Base-by-base conservation (phyloP, 2,113 vertebrate genomes). In the Columba livia region DNA sequence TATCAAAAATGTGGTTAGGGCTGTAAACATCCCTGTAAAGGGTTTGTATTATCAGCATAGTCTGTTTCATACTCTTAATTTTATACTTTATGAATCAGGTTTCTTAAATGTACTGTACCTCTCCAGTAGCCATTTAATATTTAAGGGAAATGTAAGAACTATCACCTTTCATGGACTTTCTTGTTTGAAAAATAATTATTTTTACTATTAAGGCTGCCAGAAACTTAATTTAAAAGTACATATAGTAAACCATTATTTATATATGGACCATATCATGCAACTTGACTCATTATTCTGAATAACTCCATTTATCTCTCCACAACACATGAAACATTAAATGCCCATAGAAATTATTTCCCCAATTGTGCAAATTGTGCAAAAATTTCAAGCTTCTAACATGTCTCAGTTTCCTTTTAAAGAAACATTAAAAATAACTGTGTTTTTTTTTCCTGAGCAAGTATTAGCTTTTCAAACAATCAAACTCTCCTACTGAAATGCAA, bases 381-480 rank as follows among this genome's bases (percentile, higher is more conserved):
- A 75, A 44, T 3, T n/a, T 80, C 72, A 74, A 19, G 47, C 11
- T 70, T 80, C 38, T 3, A 73, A 28, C 16, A 69, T 17, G 10
- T 80, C 73, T 79, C 36, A 44, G 23, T 57, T 93, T 92, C 31
- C 14, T 88, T 79, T 85, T 21, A 92, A 90, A 81, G 50, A 24
- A 67, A 81, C 11, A 72, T 42, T 24, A 79, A 71, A 89, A 95
- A 67, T 44, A 94, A 78, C 14, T 32, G 17, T 11, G 2, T 4
- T 32, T 20, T 94, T 82, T 90, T 56, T 42, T 32, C 61, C 47
- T 40, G 9, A 64, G 19, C 56, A 92, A 69, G 70, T 54, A 65
- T 36, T 66, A 96, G 66, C 64, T 84, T 94, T 94, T 95, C 65
- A 90, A 79, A 85, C 47, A 95, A 77, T 66, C 51, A 70, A 47